Evolutionary conservation across 1,140 invertebrate genomes (phyloP).

Genomic region (Ctenoplectra terminalis): DNA sequence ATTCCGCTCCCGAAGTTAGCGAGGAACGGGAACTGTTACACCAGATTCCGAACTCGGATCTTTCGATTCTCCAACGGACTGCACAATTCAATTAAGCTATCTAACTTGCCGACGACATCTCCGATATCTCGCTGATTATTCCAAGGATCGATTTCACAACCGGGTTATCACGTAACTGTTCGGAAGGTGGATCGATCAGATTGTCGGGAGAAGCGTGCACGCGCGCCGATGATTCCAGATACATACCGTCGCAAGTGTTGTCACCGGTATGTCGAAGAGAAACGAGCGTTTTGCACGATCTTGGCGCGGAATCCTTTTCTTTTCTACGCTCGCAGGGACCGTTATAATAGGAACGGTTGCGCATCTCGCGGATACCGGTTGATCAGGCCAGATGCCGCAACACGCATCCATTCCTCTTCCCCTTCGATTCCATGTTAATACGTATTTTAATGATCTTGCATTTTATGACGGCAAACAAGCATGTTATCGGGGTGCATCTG

Average conservation of each 20-base stretch:
- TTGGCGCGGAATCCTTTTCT: constrained; percentile 32
- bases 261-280: neutral
- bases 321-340: constrained; percentile 56
- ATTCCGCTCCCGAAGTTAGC: neutral
- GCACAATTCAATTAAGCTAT: neutral
- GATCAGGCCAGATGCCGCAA: constrained; percentile 14
- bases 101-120: neutral
- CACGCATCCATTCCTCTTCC: neutral
- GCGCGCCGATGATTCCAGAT: neutral
- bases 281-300: neutral
- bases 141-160: neutral
- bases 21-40: neutral
- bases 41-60: neutral
- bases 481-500: neutral
- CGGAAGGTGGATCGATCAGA: neutral
- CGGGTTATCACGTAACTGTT: neutral
- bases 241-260: neutral
- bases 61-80: no score
- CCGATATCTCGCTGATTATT: constrained; percentile 3
- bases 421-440: constrained; percentile 32
- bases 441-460: constrained; percentile 27
- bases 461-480: constrained; percentile 16
- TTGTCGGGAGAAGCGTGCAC: neutral
- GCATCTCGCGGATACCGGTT: constrained; percentile 20
- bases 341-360: constrained; percentile 58